These are phyloP conservation scores for Bos taurus DNA, from an alignment of 2,113 vertebrate genomes.

Conservation along the genomic window DNA sequence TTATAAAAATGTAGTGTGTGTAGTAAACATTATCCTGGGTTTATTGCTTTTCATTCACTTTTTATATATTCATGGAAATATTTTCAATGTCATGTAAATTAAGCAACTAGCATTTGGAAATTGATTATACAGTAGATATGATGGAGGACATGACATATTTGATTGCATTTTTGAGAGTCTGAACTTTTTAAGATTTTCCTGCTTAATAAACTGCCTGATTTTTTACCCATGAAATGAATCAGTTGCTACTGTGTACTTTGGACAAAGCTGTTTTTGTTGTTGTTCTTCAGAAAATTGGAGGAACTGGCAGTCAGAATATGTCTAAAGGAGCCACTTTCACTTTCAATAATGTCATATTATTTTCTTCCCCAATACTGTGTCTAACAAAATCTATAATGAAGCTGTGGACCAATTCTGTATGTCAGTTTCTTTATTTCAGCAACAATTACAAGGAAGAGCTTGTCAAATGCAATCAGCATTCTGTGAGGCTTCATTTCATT, in stretches of 20 bases:
- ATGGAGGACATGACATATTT: background rate
- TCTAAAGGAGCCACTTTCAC: conserved; percentile 16
- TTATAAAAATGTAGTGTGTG: background rate
- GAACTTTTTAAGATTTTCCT: conserved; percentile 2
- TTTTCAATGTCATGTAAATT: background rate
- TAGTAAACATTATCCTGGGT: background rate
- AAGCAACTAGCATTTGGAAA: background rate
- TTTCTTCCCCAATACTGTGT: conserved; percentile 26
- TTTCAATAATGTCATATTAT: conserved; percentile 42
- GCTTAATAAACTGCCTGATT: background rate
- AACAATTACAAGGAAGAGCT: conserved; percentile 62
- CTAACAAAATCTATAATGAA: conserved; percentile 20
- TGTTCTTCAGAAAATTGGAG: background rate
- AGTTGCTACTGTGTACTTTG: background rate
- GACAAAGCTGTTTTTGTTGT: background rate
- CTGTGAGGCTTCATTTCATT: conserved; percentile 71
- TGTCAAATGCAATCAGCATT: conserved; percentile 68
- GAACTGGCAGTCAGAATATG: background rate
- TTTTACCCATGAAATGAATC: background rate
- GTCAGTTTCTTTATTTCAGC: conserved; percentile 65
- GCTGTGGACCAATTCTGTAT: conserved; percentile 51
- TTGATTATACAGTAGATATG: background rate
- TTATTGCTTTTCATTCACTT: background rate
- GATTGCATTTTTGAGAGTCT: background rate
- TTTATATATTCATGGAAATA: background rate